These are phyloP conservation scores for Artemia sp. DNA, from an alignment of 2,888 invertebrate genomes.

Conservation along the genomic window DNA sequence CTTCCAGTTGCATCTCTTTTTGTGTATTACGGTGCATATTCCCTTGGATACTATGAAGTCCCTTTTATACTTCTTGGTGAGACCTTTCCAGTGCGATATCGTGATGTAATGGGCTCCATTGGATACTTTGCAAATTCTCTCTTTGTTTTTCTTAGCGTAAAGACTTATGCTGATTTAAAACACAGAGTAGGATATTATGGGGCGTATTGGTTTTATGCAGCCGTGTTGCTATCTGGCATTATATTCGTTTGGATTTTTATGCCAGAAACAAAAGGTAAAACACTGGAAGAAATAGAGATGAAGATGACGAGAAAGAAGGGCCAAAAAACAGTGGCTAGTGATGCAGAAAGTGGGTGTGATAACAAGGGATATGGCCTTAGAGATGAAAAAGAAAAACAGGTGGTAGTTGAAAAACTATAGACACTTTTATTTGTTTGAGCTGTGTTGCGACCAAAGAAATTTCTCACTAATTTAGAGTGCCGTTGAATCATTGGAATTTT, in stretches of 20 bases:
- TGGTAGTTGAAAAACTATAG: too few species aligned
- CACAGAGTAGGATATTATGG: neutral
- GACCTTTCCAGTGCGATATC: neutral
- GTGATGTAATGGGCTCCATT: slow-evolving; percentile 1
- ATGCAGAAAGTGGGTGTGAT: too few species aligned
- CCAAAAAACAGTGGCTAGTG: too few species aligned
- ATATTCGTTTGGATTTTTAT: neutral
- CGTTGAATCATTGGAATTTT: too few species aligned
- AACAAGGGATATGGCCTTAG: too few species aligned
- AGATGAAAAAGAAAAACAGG: too few species aligned
- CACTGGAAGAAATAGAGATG: neutral
- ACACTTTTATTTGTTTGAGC: too few species aligned
- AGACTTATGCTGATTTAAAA: neutral
- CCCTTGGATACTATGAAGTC: neutral
- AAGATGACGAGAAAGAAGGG: too few species aligned
- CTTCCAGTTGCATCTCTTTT: slow-evolving; percentile 6
- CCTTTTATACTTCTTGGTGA: neutral
- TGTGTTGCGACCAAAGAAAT: too few species aligned
- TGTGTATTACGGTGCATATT: neutral
- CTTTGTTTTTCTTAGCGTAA: neutral
- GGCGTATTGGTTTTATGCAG: slow-evolving; percentile 8
- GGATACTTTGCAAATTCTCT: neutral
- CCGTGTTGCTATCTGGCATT: neutral
- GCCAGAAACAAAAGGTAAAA: slow-evolving; percentile 10
- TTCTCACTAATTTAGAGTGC: too few species aligned